Conservation (phyloP, 1,140 invertebrate genomes). For the Ceratina australensis region DNA sequence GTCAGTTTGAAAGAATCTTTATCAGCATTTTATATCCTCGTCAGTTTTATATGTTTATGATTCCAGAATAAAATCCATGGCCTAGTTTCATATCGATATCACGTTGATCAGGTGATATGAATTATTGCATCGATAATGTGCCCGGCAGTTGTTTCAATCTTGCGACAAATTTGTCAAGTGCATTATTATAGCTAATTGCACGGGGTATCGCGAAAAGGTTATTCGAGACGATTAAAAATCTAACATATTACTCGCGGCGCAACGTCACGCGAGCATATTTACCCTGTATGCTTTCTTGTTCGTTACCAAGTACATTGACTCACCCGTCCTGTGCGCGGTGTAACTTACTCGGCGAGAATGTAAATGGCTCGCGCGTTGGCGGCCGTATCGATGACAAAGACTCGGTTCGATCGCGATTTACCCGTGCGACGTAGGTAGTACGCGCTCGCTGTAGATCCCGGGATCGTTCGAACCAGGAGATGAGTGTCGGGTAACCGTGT, state of each 20-base stretch:
- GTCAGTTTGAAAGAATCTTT: too few relatives aligned
- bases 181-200: conserved; percentile 9
- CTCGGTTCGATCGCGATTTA: conserved; percentile 15
- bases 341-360: conserved; percentile 48
- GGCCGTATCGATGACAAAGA: conserved; percentile 18
- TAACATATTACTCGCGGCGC: background rate
- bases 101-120: too few relatives aligned
- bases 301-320: conserved; percentile 18
- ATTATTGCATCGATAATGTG: too few relatives aligned
- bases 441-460: background rate
- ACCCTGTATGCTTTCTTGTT: background rate
- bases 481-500: background rate
- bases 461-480: background rate
- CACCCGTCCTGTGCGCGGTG: background rate
- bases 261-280: conserved; percentile 1
- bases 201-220: background rate
- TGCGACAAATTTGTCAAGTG: conserved; percentile 2
- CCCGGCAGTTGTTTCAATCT: background rate
- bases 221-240: background rate
- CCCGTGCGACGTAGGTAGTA: background rate
- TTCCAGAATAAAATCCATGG: too few relatives aligned
- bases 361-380: conserved; percentile 20
- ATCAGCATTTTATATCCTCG: too few relatives aligned
- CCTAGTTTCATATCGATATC: too few relatives aligned
- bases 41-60: too few relatives aligned